Evolutionary conservation across 2,797 vertebrate genomes (phyloP), one percentile per base, ranked within the genome.

Genomic region (Hoplostethus atlanticus): DNA sequence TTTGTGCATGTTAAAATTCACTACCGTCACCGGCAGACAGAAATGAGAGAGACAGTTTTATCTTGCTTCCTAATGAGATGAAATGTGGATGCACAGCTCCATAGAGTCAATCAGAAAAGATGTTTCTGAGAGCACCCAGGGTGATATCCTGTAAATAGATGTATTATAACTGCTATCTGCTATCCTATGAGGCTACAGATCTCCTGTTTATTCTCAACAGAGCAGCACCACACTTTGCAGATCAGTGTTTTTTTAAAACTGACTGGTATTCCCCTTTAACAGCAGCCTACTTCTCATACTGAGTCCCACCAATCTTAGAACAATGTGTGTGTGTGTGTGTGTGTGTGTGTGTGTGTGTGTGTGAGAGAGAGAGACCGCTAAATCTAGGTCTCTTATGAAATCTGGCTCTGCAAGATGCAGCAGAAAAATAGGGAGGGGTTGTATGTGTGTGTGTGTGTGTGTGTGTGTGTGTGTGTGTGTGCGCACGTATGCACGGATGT

Each of bases 381-480:
- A 77, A 90, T 89, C 73, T 89, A 82, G 90, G 87, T 84, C 87
- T 90, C 84, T 93, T 87, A 90, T 81, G 83, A 91, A 91, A 91
- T 89, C 71, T 68, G 21, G 68, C 76, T 81, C 75, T 72, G 63
- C 57, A 86, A 83, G 75, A 89, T 81, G 78, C 78, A 87, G 74
- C 83, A 76, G 56, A 69, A 73, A 77, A 77, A 77, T 25, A 72
- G 64, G 79, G 68, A 77, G 76, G 71, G 75, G 56, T 54, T 79
- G 65, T 71, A 55, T 65, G 42, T 65, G 42, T 72, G 58, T 3
- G 51, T 73, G 44, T 51, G 2, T 63, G 40, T 59, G 1, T 60
- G 40, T 25, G 40, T 71, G 56, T 34, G 31, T 55, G 51, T 60
- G n/a, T 71, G 36, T 28, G 5, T 59, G n/a, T 60, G 11, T 42